Evolutionary conservation across 1,140 invertebrate species (phyloP), one percentile per base, ranked within the genome.

Genomic region (Philotrypesis tridentata): DNA sequence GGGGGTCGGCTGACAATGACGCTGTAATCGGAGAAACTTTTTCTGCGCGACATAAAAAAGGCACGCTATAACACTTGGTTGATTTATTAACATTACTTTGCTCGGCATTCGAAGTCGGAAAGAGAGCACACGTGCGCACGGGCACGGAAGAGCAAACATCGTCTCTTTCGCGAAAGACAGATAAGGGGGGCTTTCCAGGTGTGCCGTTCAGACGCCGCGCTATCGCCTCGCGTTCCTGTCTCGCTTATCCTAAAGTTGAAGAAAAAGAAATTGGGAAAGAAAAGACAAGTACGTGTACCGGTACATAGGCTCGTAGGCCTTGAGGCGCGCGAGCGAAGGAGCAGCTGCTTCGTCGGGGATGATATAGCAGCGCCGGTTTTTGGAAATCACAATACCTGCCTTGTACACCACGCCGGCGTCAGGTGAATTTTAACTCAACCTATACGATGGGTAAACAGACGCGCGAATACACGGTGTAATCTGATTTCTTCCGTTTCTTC

Each of bases 101-200:
- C n/a, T n/a, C n/a, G n/a, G n/a, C n/a, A n/a, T n/a, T n/a, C n/a
- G n/a, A n/a, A n/a, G n/a, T n/a, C n/a, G n/a, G n/a, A n/a, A n/a
- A n/a, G n/a, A n/a, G n/a, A n/a, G n/a, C n/a, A n/a, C n/a, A n/a
- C n/a, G n/a, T n/a, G n/a, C n/a, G n/a, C n/a, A n/a, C n/a, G n/a
- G n/a, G n/a, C 4, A n/a, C 17, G 21, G 17, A 14, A 21, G n/a
- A 55, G 48, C 17, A n/a, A 55, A 55, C 48, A 55, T 9, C 11
- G 23, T 65, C 27, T 11, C 61, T 65, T 27, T 68, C 67, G 67
- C 67, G 31, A 68, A 68, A 71, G 33, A 9, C 2, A n/a, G 85
- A 88, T 88, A 87, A 86, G 86, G 70, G 48, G 65, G 29, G 63
- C 81, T 82, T 85, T 84, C 84, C 80, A 37, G 83, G 79, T 81